Evolutionary conservation across 2,113 vertebrate genomes (phyloP).

Genomic region (Ctenodactylus gundi): DNA sequence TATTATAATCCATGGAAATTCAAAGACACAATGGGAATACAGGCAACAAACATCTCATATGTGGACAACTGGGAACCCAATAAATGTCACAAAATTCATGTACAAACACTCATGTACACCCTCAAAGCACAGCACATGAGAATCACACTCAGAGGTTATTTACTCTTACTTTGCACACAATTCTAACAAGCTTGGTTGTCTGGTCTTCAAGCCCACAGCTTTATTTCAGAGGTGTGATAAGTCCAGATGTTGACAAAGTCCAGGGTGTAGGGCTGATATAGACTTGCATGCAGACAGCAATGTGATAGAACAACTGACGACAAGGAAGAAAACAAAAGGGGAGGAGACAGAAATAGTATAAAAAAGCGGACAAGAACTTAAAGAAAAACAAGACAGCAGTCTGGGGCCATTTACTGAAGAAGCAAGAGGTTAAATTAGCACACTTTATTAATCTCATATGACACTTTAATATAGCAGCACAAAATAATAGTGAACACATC

Average conservation of each 20-base stretch:
- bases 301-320: slow-evolving; percentile 66
- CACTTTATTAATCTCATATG: background rate
- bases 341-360: slow-evolving; percentile 58
- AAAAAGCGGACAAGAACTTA: slow-evolving; percentile 63
- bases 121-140: slow-evolving; percentile 51
- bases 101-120: slow-evolving; percentile 41
- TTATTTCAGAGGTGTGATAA: slow-evolving; percentile 64
- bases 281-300: slow-evolving; percentile 71
- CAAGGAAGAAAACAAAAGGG: slow-evolving; percentile 62
- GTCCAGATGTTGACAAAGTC: slow-evolving; percentile 67
- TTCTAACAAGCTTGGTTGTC: slow-evolving; percentile 68
- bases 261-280: slow-evolving; percentile 59
- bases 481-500: background rate
- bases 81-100: slow-evolving; percentile 15
- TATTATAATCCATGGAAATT: slow-evolving; percentile 67
- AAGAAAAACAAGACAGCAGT: slow-evolving; percentile 63
- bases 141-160: slow-evolving; percentile 50
- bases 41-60: slow-evolving; percentile 37
- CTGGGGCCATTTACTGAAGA: slow-evolving; percentile 20
- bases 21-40: slow-evolving; percentile 60
- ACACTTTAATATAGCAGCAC: background rate
- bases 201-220: slow-evolving; percentile 70
- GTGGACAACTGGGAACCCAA: slow-evolving; percentile 37
- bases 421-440: background rate
- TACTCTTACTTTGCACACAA: slow-evolving; percentile 69